Percentiles rank a stretch among this genome's conserved stretches.
These are phyloP conservation scores for Nasonia longicornis DNA, from an alignment of 1,140 invertebrate species.

Conservation along the genomic window DNA sequence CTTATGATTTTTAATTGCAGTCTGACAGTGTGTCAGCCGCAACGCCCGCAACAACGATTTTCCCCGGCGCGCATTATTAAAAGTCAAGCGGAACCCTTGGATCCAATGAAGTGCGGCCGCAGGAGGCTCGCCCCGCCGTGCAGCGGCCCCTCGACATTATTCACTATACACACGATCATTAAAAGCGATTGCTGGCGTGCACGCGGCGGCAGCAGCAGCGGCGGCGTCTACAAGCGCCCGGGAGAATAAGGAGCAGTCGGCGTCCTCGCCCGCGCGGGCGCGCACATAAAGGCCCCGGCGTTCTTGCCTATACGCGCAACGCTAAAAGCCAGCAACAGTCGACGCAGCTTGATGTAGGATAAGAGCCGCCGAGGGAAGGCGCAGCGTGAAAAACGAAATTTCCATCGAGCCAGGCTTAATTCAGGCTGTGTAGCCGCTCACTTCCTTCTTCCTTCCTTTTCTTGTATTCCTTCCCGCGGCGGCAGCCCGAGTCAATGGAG, in stretches of 20 bases:
- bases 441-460: slow-evolving; percentile 21
- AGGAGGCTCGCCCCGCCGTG: background rate
- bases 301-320: slow-evolving; percentile 6
- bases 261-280: background rate
- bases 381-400: slow-evolving; percentile 54
- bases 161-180: slow-evolving; percentile 23
- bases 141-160: slow-evolving; percentile 10
- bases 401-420: slow-evolving; percentile 49
- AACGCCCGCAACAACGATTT: background rate
- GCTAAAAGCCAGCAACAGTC: slow-evolving; percentile 27
- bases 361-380: slow-evolving; percentile 50
- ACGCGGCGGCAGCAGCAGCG: slow-evolving; percentile 9
- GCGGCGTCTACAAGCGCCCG: background rate
- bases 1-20: background rate
- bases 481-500: slow-evolving; percentile 17
- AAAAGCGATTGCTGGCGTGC: slow-evolving; percentile 30
- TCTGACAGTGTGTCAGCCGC: too few relatives aligned
- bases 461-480: background rate
- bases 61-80: background rate
- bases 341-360: slow-evolving; percentile 37
- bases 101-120: background rate
- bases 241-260: background rate
- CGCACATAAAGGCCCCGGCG: slow-evolving; percentile 22
- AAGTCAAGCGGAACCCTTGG: background rate
- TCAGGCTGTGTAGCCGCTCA: slow-evolving; percentile 33